Percentiles rank a stretch among this genome's conserved stretches.
Conservation (phyloP, 2,888 invertebrate genomes). For the Cosmorhoe ocellata region DNA sequence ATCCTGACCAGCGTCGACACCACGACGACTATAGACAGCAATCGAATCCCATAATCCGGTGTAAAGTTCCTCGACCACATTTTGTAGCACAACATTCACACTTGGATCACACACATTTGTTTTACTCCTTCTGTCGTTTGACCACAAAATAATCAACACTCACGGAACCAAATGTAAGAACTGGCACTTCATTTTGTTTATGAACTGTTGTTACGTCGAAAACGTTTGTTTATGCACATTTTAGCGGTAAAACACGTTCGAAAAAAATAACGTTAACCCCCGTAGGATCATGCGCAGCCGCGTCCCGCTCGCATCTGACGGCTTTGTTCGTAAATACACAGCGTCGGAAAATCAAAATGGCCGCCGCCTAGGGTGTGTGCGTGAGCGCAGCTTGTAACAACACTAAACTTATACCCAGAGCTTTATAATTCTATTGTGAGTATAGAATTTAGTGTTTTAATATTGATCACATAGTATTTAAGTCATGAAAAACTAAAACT, state of each 20-base stretch:
- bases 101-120: conserved; percentile 82
- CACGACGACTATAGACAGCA: conserved; percentile 73
- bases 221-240: conserved; percentile 69
- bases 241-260: conserved; percentile 80
- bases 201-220: conserved; percentile 72
- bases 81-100: conserved; percentile 84
- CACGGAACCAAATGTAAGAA: conserved; percentile 81
- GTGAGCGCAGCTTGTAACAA: conserved; percentile 64
- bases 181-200: conserved; percentile 82
- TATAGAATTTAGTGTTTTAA: conserved; percentile 34
- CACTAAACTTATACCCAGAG: conserved; percentile 42
- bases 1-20: conserved; percentile 72
- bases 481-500: conserved; percentile 49
- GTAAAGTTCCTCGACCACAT: conserved; percentile 87
- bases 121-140: conserved; percentile 75
- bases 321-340: conserved; percentile 82
- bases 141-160: conserved; percentile 74
- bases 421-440: conserved; percentile 28
- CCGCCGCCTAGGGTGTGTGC: conserved; percentile 68
- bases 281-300: conserved; percentile 79
- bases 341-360: conserved; percentile 82
- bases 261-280: conserved; percentile 61
- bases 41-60: conserved; percentile 86
- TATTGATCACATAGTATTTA: conserved; percentile 46
- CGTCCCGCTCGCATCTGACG: conserved; percentile 82